These are phyloP conservation scores for Eupeodes corollae DNA, from an alignment of 1,140 invertebrate genomes.

Conservation along the genomic window DNA sequence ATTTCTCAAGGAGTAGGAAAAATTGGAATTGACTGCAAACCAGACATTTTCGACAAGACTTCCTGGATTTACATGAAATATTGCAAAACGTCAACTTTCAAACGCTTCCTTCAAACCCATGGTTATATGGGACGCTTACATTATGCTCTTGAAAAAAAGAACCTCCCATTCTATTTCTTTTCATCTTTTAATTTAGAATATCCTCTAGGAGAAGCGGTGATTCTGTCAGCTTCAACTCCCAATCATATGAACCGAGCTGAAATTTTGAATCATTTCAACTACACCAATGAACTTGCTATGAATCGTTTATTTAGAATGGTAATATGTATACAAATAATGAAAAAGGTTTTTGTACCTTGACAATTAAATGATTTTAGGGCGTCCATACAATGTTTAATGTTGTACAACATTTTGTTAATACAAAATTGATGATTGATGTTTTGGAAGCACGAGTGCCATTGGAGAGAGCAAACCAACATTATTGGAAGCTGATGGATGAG, in stretches of 20 bases:
- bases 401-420: conserved; percentile 12
- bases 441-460: conserved; percentile 36
- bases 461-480: conserved; percentile 61
- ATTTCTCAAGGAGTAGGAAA: conserved; percentile 6
- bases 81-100: conserved; percentile 12
- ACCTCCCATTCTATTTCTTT: conserved; percentile 48
- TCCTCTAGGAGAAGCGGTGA: conserved; percentile 12
- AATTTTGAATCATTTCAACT: conserved; percentile 29
- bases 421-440: conserved; percentile 13
- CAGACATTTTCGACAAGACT: conserved; percentile 6
- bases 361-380: conserved; percentile 3
- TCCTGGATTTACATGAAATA: conserved; percentile 10
- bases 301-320: conserved; percentile 39
- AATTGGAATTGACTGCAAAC: conserved; percentile 12
- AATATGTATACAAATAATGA: too few relatives aligned
- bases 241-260: conserved; percentile 33
- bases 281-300: conserved; percentile 39
- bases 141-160: conserved; percentile 54
- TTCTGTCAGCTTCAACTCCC: conserved; percentile 11
- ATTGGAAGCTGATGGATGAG: conserved; percentile 53
- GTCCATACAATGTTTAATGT: conserved; percentile 10
- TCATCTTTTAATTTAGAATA: conserved; percentile 46
- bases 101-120: conserved; percentile 37
- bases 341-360: not conserved
- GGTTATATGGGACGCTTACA: conserved; percentile 65